phyloP scores from a whole-genome alignment of 2,113 vertebrate species.

The Alces alces region DNA sequence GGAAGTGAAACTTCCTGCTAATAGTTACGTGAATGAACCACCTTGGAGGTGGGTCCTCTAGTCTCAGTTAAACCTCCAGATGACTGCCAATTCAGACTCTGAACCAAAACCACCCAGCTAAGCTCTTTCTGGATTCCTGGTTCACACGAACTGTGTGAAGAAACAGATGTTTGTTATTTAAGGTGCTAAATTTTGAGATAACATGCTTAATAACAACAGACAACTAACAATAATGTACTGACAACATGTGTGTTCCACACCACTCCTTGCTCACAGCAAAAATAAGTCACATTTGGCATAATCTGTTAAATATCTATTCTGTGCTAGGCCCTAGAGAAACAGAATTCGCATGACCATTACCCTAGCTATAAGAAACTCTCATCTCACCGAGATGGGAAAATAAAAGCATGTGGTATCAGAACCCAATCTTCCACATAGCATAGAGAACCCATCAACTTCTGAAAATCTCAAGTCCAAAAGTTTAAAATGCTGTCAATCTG shows the following conservation, averaged over 20 bases:
- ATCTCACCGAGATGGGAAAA: not conserved
- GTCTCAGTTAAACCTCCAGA: not conserved
- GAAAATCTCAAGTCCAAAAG: not conserved
- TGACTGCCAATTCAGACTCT: not conserved
- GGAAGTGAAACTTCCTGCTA: not conserved
- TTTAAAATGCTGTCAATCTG: not conserved
- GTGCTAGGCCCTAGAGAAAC: not conserved
- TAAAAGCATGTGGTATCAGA: not conserved
- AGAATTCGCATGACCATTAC: not conserved
- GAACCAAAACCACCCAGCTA: not conserved
- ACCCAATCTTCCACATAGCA: not conserved
- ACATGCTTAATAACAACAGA: not conserved
- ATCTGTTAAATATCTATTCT: not conserved
- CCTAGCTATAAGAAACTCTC: not conserved
- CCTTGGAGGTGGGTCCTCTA: not conserved
- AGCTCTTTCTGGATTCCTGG: not conserved
- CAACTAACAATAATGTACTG: not conserved
- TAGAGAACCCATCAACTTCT: not conserved
- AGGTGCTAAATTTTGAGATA: not conserved
- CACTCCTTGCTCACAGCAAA: not conserved
- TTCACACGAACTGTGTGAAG: not conserved
- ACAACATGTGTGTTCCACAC: not conserved
- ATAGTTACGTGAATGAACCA: not conserved
- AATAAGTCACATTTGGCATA: conserved; percentile 1
- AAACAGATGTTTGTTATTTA: not conserved